Evolutionary conservation across 2,797 vertebrate genomes (phyloP), one percentile per base, ranked within the genome.

Genomic region (Labeo calbasu): DNA sequence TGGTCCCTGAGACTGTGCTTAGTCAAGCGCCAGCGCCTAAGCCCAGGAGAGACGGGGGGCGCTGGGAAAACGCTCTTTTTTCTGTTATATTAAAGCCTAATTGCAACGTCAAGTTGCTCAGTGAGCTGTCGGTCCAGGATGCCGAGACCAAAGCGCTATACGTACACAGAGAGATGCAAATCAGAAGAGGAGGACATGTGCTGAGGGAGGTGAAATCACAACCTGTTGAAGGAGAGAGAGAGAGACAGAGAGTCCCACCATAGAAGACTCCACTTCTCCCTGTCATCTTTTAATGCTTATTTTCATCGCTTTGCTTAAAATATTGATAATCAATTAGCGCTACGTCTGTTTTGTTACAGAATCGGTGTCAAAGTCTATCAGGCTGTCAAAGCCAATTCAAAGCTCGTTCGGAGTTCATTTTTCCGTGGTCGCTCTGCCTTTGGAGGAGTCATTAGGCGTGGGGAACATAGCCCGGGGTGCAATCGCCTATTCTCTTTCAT

Each of bases 401-500:
- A 93, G 94, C 96, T 96, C 96, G 95, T 96, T 97, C 96, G 95
- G 96, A 98, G 97, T 96, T 97, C 94, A 97, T 98, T 96, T 97
- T 96, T 92, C 94, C 92, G 1, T 9, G 77, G 55, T 79, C 32
- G 53, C 79, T 75, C 50, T 91, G 94, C 94, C 96, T 96, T 95
- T 95, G 95, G 95, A 96, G 95, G 93, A 95, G 95, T 96, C 96
- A 96, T 96, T 96, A 96, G 93, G 95, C 92, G 46, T 93, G 51
- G 91, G 90, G 95, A 96, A 97, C 96, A 96, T 96, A 95, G 97
- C 98, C 97, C 88, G 96, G 96, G 98, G 98, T 96, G 97, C 96
- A 96, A 99, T 99, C 98, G 98, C 97, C 97, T 97, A 99, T 99
- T 99, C 97, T 96, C 97, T 99, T 99, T 99, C 96, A 99, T 99